Evolutionary conservation across 2,113 vertebrate species (phyloP).

Genomic region (Cololabis saira): DNA sequence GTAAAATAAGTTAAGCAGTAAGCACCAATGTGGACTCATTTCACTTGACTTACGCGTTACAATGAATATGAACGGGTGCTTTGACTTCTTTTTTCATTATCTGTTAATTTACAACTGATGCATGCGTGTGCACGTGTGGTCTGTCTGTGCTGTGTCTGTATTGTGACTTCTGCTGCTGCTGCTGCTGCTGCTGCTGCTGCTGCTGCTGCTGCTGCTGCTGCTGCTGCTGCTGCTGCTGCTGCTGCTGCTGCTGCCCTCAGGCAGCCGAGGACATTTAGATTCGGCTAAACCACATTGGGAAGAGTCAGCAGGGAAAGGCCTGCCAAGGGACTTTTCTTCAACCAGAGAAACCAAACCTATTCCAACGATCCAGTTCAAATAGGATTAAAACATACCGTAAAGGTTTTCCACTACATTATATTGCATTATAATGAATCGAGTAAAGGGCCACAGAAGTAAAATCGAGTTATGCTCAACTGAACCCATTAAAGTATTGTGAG

Average conservation of each 20-base stretch:
- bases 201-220: conserved; percentile 27
- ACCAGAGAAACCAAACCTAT: conserved; percentile 35
- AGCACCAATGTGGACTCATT: neutral
- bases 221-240: conserved; percentile 26
- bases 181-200: conserved; percentile 23
- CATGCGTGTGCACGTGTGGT: neutral
- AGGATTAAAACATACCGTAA: conserved; percentile 13
- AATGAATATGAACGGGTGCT: conserved; percentile 40
- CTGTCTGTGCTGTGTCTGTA: conserved; percentile 8
- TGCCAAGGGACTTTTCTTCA: conserved; percentile 40
- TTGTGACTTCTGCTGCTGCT: conserved; percentile 17
- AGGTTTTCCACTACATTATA: neutral
- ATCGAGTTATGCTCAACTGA: neutral
- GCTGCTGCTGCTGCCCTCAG: conserved; percentile 45
- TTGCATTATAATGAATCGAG: neutral
- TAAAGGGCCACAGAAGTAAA: neutral
- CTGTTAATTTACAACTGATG: conserved; percentile 2
- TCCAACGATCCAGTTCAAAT: conserved; percentile 32
- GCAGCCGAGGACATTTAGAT: conserved; percentile 73
- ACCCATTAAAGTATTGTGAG: conserved; percentile 1
- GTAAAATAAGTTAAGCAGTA: neutral
- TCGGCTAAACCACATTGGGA: conserved; percentile 52
- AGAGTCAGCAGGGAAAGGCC: conserved; percentile 53
- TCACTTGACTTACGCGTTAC: conserved; percentile 24
- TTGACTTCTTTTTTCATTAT: conserved; percentile 36